These are phyloP conservation scores for Silurus meridionalis DNA, from an alignment of 2,113 vertebrate species.

Conservation along the genomic window DNA sequence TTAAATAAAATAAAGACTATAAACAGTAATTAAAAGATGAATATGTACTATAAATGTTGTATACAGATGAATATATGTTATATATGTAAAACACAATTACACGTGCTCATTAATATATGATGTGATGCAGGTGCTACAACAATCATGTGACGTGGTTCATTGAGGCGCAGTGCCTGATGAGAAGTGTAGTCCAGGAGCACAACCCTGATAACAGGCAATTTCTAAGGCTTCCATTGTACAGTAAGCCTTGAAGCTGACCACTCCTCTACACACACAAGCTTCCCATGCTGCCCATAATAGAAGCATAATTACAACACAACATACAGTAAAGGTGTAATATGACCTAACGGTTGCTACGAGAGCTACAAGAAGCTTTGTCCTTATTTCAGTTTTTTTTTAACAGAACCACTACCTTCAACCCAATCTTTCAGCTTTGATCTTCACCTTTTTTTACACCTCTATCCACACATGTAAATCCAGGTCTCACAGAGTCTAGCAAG, in stretches of 20 bases:
- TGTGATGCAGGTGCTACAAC: too few species aligned
- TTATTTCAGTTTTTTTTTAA: background rate
- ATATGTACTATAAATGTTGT: too few species aligned
- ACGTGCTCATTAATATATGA: too few species aligned
- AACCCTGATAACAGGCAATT: background rate
- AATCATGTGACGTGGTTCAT: too few species aligned
- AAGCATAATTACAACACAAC: background rate
- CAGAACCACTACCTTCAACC: background rate
- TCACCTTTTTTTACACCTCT: background rate
- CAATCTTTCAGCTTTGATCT: background rate
- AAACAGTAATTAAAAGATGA: too few species aligned
- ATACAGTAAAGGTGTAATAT: background rate
- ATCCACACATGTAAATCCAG: background rate
- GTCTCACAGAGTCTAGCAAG: slow-evolving; percentile 15
- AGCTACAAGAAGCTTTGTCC: background rate
- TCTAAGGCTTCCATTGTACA: background rate
- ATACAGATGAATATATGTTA: too few species aligned
- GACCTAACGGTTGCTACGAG: background rate
- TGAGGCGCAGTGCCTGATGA: too few species aligned
- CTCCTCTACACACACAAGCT: background rate
- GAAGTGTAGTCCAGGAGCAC: too few species aligned
- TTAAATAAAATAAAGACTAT: too few species aligned
- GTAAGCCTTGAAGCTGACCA: background rate
- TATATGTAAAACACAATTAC: too few species aligned
- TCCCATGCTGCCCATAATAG: background rate